Base-by-base conservation (phyloP, 2,113 vertebrate species). In the Ciconia stormi region DNA sequence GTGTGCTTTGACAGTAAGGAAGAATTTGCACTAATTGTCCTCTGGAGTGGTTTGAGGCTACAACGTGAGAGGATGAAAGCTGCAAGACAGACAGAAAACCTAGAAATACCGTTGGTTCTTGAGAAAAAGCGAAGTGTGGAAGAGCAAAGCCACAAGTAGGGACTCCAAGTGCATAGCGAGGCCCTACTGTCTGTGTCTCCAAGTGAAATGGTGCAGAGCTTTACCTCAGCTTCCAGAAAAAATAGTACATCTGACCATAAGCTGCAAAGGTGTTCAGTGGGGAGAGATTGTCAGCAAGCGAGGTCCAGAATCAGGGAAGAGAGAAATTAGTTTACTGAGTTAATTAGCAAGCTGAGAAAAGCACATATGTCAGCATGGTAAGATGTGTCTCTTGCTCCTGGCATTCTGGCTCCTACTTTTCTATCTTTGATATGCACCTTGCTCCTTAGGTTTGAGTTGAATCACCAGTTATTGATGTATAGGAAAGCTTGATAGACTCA, bases 1-100 rank as follows among this genome's bases (percentile, higher is more conserved):
- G 49, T n/a, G 16, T 71, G 50, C 73, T 82, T 91, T 89, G 87
- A 85, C 56, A 84, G 38, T 58, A 77, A 89, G 65, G 83, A 59
- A 89, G 84, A 89, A 80, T 65, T 87, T 93, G 53, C 40, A 42
- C 32, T 93, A 89, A 82, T 83, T 94, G 71, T 93, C 40, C 74
- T 96, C 85, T 70, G 56, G 42, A 85, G 77, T 23, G 16, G 58
- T 84, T 87, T 94, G 72, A 78, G 36, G 92, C 56, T 89, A 40
- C 36, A 55, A 3, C 7, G 2, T 71, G 80, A 70, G 71, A 65
- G 32, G 25, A 8, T 53, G 27, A 74, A 92, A 89, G 46, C 50
- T 84, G 67, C 25, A 70, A 86, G 87, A 62, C 18, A 58, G 32
- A 40, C 29, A 61, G 32, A 56, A 91, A 94, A 66, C 36, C 58